phyloP scores from a whole-genome alignment of 2,888 invertebrate genomes.

The Tolmerus cingulatus region DNA sequence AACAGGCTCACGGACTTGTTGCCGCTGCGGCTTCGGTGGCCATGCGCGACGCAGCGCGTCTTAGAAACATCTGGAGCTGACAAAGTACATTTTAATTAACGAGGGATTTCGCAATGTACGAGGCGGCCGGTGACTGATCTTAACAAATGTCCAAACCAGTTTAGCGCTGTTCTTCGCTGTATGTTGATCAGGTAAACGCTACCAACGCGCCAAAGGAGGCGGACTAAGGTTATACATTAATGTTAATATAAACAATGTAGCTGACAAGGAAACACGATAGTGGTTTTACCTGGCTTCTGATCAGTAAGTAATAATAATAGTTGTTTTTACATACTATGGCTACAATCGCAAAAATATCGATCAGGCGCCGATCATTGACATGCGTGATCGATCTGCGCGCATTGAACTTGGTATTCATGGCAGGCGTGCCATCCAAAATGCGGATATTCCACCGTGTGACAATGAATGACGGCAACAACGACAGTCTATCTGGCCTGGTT shows the following conservation, averaged over 20 bases:
- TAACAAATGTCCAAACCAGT: conserved; percentile 10
- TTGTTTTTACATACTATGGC: not conserved
- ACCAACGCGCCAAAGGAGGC: not conserved
- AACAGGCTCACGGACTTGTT: not conserved
- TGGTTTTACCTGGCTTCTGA: not conserved
- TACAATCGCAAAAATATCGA: not conserved
- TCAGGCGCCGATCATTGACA: conserved; percentile 9
- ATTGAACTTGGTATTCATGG: not conserved
- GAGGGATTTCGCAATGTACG: conserved; percentile 1
- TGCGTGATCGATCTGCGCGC: not conserved
- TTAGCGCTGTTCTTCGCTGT: not conserved
- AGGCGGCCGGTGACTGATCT: not conserved
- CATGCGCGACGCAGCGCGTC: not conserved
- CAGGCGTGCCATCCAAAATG: not conserved
- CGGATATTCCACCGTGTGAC: conserved; percentile 10
- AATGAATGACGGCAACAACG: not conserved
- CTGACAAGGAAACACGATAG: not conserved
- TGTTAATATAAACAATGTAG: not conserved
- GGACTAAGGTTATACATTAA: not conserved
- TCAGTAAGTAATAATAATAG: not conserved
- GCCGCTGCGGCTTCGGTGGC: not conserved
- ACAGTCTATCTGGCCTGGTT: not conserved
- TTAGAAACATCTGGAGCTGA: not conserved
- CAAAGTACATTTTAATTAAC: conserved; percentile 23
- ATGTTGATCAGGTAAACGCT: not conserved